Evolutionary conservation across 2,888 invertebrate species (phyloP).

Genomic region (Corbicula japonica): DNA sequence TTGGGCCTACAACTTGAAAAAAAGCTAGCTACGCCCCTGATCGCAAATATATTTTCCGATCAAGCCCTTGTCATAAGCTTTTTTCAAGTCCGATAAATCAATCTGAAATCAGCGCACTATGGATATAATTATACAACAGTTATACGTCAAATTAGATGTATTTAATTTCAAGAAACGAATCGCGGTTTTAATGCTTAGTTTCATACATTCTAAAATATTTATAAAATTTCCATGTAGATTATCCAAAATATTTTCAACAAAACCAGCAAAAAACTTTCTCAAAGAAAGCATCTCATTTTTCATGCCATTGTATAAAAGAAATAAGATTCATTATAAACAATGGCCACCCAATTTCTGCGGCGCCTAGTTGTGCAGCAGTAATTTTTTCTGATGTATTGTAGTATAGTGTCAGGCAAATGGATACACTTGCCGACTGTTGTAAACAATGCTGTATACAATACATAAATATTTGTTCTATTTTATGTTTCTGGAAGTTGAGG

Average conservation of each 20-base stretch:
- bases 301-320: constrained; percentile 43
- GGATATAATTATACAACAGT: too few species aligned
- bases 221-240: background rate
- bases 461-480: constrained; percentile 57
- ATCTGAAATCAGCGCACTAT: too few species aligned
- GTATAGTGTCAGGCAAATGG: constrained; percentile 30
- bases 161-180: too few species aligned
- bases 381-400: constrained; percentile 32
- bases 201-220: too few species aligned
- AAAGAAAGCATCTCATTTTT: constrained; percentile 27
- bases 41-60: too few species aligned
- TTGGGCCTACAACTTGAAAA: too few species aligned
- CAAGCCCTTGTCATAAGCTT: too few species aligned
- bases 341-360: constrained; percentile 47
- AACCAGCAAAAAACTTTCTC: constrained; percentile 19
- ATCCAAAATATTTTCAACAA: background rate
- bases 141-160: too few species aligned
- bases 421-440: constrained; percentile 28
- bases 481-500: constrained; percentile 35
- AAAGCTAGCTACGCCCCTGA: too few species aligned
- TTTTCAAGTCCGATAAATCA: too few species aligned
- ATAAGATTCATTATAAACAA: constrained; percentile 32
- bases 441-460: constrained; percentile 33
- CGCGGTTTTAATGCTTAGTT: too few species aligned
- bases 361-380: constrained; percentile 27